phyloP scores from a whole-genome alignment of 2,113 vertebrate genomes.

The Phocoena phocoena region DNA sequence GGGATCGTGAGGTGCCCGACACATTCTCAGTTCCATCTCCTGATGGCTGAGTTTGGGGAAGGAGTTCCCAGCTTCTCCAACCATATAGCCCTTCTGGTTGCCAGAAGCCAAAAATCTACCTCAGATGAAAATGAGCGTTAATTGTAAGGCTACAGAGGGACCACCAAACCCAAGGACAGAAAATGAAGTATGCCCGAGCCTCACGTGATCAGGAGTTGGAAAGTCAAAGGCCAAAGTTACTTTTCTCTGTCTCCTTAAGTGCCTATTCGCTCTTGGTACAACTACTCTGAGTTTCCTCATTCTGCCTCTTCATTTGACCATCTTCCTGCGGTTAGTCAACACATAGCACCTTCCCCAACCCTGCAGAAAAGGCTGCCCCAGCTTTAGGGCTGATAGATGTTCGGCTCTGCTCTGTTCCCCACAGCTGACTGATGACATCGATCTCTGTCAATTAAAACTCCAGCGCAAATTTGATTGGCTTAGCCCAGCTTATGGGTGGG shows the following conservation, averaged over 20 bases:
- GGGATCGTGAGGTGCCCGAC: rapidly evolving
- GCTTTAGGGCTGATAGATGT: not conserved
- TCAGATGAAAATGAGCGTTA: not conserved
- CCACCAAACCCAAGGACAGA: not conserved
- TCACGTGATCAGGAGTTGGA: not conserved
- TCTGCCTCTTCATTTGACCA: not conserved
- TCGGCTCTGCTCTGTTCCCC: not conserved
- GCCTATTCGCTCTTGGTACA: not conserved
- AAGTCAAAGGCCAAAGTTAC: not conserved
- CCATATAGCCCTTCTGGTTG: not conserved
- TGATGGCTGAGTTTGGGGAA: not conserved
- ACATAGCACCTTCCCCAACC: not conserved
- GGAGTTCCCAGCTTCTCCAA: not conserved
- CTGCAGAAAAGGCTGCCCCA: not conserved
- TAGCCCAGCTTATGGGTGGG: not conserved
- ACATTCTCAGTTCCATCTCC: not conserved
- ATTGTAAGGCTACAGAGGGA: not conserved
- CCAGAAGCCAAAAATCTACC: not conserved
- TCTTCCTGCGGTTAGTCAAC: not conserved
- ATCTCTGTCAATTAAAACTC: not conserved
- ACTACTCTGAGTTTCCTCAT: not conserved
- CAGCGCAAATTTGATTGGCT: not conserved
- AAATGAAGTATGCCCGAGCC: rapidly evolving
- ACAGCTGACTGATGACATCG: not conserved
- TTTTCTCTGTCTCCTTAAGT: not conserved